Base-by-base conservation (phyloP, 2,888 invertebrate genomes). In the Steinernema scapterisci region DNA sequence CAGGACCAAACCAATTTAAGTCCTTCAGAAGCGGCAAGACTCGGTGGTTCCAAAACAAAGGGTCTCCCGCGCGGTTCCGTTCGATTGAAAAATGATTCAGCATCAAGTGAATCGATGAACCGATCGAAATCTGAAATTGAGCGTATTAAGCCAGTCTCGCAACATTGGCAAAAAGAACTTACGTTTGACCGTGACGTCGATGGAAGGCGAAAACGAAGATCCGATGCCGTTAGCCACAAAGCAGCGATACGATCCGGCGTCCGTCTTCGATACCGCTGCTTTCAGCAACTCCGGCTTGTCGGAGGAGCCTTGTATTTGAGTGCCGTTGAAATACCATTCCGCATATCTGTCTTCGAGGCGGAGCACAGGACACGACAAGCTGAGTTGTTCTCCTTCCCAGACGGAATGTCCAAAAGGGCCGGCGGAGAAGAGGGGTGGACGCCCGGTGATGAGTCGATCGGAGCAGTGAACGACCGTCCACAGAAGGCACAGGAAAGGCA, bases 131-230 rank as follows among this genome's bases (percentile, higher is more conserved):
- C 63, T 63, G 63, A 21, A 11, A 21, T 21, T 3, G 23, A 21
- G 21, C 5, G 16, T 23, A n/a, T 63, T 25, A 48, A 13, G 19
- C 3, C 5, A 19, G 31, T 31, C 2, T 27, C 21, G 3, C 23
- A 7, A 2, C 25, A 11, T 23, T 54, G 51, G 16, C 16, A 70
- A 54, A 23, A 25, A 46, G 46, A 9, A 74, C 78, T 56, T 70
- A 79, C 76, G 80, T 11, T 46, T 23, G 46, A 79, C 79, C n/a
- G 76, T 76, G 51, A 79, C 77, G 54, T 79, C 77, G 21, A 79
- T 38, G 16, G 72, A 23, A 23, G 75, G 75, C 1, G 79, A 79
- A 54, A 77, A 75, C 21, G 76, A 73, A n/a, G 73, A 70, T 11
- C 79, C 79, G 7, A 73, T 77, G 13, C 71, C 75, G 73, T 80